A percentile compares a stretch with the other conserved stretches of the same genome.
phyloP scores from a whole-genome alignment of 2,113 vertebrate genomes.

The Myxocyprinus asiaticus region DNA sequence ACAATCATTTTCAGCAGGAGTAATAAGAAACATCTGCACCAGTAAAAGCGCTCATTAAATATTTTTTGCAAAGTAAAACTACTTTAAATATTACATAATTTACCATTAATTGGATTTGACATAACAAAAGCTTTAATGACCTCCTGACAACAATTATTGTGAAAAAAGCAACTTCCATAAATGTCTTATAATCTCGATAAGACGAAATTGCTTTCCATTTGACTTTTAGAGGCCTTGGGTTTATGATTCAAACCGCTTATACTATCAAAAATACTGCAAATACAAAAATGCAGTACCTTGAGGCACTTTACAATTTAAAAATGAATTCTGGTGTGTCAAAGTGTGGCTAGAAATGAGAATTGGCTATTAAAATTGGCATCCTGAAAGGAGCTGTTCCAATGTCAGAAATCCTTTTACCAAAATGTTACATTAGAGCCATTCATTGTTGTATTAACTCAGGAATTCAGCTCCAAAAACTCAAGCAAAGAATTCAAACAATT shows the following conservation, averaged over 20 bases:
- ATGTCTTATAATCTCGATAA: neutral
- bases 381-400: conserved; percentile 9
- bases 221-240: neutral
- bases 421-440: neutral
- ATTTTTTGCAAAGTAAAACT: neutral
- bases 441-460: neutral
- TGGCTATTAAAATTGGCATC: neutral
- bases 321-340: neutral
- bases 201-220: neutral
- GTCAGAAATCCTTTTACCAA: neutral
- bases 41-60: neutral
- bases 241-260: neutral
- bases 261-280: neutral
- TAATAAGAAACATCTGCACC: too few species aligned
- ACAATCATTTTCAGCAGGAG: too few species aligned
- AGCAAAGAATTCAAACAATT: neutral
- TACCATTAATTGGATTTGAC: neutral
- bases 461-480: neutral
- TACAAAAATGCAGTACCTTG: neutral
- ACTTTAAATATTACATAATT: conserved; percentile 1
- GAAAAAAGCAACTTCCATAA: conserved; percentile 6
- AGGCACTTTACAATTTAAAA: neutral
- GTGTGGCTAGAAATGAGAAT: too few species aligned
- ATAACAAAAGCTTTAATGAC: neutral
- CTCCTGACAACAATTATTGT: neutral